phyloP scores from a whole-genome alignment of 2,888 invertebrate genomes.

The Plagodis dolabraria region DNA sequence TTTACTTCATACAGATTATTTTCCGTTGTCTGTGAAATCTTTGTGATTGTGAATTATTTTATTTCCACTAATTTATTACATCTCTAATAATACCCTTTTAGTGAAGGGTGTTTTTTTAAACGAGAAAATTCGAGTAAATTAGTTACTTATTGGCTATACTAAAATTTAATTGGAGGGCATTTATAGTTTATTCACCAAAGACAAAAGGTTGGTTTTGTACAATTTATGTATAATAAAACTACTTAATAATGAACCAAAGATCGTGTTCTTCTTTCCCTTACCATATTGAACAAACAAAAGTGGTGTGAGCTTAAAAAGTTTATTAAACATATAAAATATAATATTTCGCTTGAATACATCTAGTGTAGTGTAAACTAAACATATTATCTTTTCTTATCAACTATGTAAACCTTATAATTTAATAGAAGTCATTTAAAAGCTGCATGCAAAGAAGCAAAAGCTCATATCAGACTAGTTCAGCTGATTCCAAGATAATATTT shows the following conservation, averaged over 20 bases:
- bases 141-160: too few relatives aligned
- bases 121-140: too few relatives aligned
- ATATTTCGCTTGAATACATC: conserved; percentile 22
- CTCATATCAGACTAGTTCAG: conserved; percentile 2
- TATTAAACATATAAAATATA: conserved; percentile 32
- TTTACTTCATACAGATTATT: too few relatives aligned
- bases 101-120: too few relatives aligned
- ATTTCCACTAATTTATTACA: too few relatives aligned
- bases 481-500: background rate
- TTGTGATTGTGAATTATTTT: too few relatives aligned
- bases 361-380: conserved; percentile 19
- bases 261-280: background rate
- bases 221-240: conserved; percentile 12
- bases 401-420: conserved; percentile 15
- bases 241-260: background rate
- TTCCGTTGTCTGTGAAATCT: too few relatives aligned
- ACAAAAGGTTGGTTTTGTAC: conserved; percentile 16
- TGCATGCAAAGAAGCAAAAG: conserved; percentile 11
- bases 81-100: too few relatives aligned
- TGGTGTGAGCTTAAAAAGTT: conserved; percentile 21
- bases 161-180: too few relatives aligned
- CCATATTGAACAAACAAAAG: background rate
- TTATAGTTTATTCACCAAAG: background rate
- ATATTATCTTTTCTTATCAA: conserved; percentile 13
- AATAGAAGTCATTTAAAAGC: conserved; percentile 4